Percentiles rank a stretch among this genome's conserved stretches.
phyloP scores from a whole-genome alignment of 2,797 vertebrate species.

The Manis javanica region DNA sequence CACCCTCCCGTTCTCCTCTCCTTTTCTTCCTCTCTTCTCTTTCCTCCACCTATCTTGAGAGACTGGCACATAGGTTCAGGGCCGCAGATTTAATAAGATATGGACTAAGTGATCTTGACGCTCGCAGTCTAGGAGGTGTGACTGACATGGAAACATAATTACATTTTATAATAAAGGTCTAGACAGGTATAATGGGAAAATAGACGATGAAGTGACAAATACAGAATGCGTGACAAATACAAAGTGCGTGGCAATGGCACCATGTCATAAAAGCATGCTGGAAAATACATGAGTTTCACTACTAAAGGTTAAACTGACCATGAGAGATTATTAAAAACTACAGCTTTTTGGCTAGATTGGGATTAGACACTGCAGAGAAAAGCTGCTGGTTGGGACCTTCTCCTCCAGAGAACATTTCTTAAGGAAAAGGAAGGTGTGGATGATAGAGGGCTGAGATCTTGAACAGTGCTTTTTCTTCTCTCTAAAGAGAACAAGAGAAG shows the following conservation, averaged over 20 bases:
- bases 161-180: conserved; percentile 67
- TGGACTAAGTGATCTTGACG: background rate
- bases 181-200: conserved; percentile 29
- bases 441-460: background rate
- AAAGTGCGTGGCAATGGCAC: background rate
- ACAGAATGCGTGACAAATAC: background rate
- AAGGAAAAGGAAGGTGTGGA: background rate
- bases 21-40: background rate
- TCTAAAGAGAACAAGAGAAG: background rate
- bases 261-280: background rate
- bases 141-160: conserved; percentile 63
- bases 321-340: background rate
- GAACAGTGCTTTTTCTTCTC: background rate
- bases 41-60: background rate
- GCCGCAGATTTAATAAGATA: conserved; percentile 65
- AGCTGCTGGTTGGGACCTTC: background rate
- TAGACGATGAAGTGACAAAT: background rate
- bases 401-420: background rate
- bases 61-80: background rate
- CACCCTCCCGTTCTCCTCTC: no score
- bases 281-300: background rate
- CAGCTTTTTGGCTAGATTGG: background rate
- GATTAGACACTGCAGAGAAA: background rate
- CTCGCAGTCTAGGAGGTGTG: background rate
- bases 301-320: conserved; percentile 1